Evolutionary conservation across 2,888 invertebrate species (phyloP), one percentile per base, ranked within the genome.

Genomic region (Drosophila formosana): DNA sequence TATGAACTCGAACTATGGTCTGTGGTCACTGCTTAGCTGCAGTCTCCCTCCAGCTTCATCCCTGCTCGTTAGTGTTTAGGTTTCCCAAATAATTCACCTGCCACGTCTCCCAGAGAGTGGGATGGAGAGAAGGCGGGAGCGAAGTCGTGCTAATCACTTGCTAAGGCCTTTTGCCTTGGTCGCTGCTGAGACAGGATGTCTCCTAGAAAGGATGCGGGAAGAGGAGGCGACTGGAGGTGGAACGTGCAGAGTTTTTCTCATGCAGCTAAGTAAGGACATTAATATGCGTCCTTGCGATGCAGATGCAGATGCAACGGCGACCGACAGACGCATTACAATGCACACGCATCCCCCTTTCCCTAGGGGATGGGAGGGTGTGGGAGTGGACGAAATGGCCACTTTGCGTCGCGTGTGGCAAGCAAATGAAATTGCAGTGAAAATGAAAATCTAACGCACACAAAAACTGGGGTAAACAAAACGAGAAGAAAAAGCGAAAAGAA

Each of bases 371-470:
- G 3, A n/a, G 23, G 4, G 7, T 18, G 8, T n/a, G 25, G 23
- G 30, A 28, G 8, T 9, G 49, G 11, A 30, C 45, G 65, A 66
- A 71, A 78, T 80, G 78, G 84, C 82, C 82, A 87, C 76, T 84
- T 78, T 84, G 82, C 82, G 84, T 86, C 71, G 78, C 84, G 78
- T 87, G 89, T 71, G 79, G 85, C 89, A 80, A 80, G 61, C 79
- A 84, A 84, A 89, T 87, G 85, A 87, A 87, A 84, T 87, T 89
- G 85, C 84, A 89, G 74, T 79, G 80, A 84, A 83, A 83, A 83
- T 82, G 88, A 83, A 84, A 84, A 84, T 84, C 82, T 83, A 81
- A 84, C 87, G 79, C 80, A 73, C 53, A 82, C 37, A 37, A 75
- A 84, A 87, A 71, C 83, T 85, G 88, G 86, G 83, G 82, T 88